A percentile compares a stretch with the other conserved stretches of the same genome.
Evolutionary conservation across 2,888 invertebrate genomes (phyloP).

Genomic region (Achlya flavicornis): DNA sequence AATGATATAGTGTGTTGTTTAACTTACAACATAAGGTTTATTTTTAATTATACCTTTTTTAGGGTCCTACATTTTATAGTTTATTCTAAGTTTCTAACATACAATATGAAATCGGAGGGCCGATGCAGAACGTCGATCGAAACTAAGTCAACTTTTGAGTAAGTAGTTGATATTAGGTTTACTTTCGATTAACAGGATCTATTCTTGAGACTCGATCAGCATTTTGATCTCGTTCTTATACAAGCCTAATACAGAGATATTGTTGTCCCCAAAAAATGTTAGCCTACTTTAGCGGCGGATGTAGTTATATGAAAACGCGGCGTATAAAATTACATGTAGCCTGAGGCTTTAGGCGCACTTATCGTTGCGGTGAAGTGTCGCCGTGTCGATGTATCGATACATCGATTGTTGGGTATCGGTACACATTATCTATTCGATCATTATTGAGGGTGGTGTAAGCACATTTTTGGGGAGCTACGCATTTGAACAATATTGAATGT

Average conservation of each 20-base stretch:
- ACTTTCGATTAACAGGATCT: neutral
- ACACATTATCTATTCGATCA: neutral
- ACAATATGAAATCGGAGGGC: too few species aligned
- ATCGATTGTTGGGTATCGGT: neutral
- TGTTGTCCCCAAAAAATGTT: neutral
- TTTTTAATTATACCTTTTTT: too few species aligned
- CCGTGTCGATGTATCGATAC: neutral
- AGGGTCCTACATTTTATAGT: too few species aligned
- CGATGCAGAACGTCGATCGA: too few species aligned
- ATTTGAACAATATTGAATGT: neutral
- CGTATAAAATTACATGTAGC: conserved; percentile 1
- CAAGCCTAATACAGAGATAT: neutral
- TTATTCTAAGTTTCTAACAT: too few species aligned
- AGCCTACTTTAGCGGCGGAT: neutral
- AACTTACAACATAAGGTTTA: too few species aligned
- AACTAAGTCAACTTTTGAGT: too few species aligned
- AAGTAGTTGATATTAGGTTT: too few species aligned
- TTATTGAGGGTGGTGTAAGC: neutral
- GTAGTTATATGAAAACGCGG: neutral
- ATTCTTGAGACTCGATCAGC: neutral
- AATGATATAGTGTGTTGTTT: too few species aligned
- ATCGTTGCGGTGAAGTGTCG: neutral
- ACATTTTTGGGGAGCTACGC: neutral
- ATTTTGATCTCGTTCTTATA: too few species aligned
- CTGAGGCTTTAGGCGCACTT: neutral